Conservation (phyloP, 2,888 invertebrate genomes). For the Tiliacea citrago region DNA sequence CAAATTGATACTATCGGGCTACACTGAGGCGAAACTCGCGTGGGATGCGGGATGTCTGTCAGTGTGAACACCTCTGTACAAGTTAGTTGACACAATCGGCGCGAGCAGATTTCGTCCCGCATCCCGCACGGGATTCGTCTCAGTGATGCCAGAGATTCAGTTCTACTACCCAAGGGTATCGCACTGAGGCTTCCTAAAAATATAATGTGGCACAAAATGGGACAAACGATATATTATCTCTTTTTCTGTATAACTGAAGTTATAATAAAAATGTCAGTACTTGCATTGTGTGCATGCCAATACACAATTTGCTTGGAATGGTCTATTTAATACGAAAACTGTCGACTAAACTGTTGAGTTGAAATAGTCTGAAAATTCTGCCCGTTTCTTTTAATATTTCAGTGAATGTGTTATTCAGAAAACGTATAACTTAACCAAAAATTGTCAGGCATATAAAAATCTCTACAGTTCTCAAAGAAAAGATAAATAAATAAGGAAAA, state of each 20-base stretch:
- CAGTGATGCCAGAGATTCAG: background rate
- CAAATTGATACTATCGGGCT: background rate
- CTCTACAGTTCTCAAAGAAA: background rate
- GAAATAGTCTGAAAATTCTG: background rate
- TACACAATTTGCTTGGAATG: conserved; percentile 3
- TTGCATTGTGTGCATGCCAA: background rate
- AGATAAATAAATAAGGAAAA: background rate
- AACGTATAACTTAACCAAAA: background rate
- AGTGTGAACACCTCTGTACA: background rate
- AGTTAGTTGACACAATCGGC: background rate
- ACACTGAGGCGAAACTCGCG: too few relatives aligned
- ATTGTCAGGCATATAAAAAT: background rate
- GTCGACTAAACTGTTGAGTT: background rate
- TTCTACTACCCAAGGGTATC: background rate
- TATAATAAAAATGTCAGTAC: background rate
- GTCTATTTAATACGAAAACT: conserved; percentile 16
- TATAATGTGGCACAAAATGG: background rate
- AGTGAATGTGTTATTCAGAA: conserved; percentile 1
- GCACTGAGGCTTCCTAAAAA: background rate
- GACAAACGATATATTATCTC: background rate
- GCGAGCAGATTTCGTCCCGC: too few relatives aligned
- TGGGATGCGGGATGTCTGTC: background rate
- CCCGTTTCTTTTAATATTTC: background rate
- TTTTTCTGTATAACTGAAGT: background rate
- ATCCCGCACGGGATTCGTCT: background rate